Percentiles rank a stretch among this genome's conserved stretches.
Conservation (phyloP, 2,797 vertebrate genomes). For the Enteromius afrohamiltoni region DNA sequence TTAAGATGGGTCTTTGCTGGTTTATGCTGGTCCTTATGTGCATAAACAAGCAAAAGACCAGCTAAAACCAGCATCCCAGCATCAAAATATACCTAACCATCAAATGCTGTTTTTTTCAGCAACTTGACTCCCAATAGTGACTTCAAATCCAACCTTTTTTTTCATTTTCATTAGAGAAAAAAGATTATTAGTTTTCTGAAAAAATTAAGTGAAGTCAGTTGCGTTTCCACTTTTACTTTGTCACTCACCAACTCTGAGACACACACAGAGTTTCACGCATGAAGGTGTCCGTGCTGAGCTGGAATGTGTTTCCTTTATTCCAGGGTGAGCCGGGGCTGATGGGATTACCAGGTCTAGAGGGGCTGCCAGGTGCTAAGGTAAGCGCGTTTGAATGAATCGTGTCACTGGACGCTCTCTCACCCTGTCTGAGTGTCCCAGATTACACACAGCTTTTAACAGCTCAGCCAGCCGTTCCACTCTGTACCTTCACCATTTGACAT, state of each 20-base stretch:
- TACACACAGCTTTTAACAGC: conserved; percentile 45
- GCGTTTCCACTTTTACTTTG: not conserved
- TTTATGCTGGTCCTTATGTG: no score
- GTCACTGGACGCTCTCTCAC: conserved; percentile 45
- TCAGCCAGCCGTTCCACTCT: conserved; percentile 17
- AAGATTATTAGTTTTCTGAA: not conserved
- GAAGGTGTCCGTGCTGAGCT: conserved; percentile 51
- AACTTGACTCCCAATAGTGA: not conserved
- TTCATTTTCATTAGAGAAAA: not conserved
- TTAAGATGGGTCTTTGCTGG: no score
- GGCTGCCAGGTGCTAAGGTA: conserved; percentile 94
- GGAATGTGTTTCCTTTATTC: conserved; percentile 63
- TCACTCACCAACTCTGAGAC: not conserved
- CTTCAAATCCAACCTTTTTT: not conserved
- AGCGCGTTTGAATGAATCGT: conserved; percentile 45
- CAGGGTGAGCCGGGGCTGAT: conserved; percentile 93
- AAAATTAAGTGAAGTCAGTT: not conserved
- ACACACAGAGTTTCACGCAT: conserved; percentile 36
- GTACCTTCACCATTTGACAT: not conserved
- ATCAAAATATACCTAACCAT: no score
- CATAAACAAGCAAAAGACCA: no score
- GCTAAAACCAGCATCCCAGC: no score
- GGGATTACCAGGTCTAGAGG: conserved; percentile 96
- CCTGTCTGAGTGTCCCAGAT: conserved; percentile 47
- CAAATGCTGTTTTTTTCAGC: not conserved